phyloP scores from a whole-genome alignment of 2,113 vertebrate genomes.

The Myotis lucifugus region DNA sequence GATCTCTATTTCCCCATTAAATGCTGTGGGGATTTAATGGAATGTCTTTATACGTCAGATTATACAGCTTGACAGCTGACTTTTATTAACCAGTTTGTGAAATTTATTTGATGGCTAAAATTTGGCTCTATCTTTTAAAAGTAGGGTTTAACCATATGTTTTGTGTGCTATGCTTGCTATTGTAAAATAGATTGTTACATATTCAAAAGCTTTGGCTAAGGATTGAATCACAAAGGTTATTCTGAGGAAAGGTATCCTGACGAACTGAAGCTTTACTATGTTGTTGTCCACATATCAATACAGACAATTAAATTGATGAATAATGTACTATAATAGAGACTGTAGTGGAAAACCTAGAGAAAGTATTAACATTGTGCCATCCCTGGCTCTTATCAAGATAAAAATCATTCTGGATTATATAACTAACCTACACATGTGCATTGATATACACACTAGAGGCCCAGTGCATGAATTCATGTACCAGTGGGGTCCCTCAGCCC shows the following conservation, averaged over 20 bases:
- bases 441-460: neutral
- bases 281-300: neutral
- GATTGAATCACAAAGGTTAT: neutral
- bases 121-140: neutral
- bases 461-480: too few species aligned
- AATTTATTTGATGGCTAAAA: conserved; percentile 17
- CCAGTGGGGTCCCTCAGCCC: too few species aligned
- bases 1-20: neutral
- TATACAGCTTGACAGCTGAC: neutral
- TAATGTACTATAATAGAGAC: neutral
- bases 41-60: neutral
- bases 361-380: neutral
- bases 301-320: neutral
- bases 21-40: neutral
- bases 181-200: neutral
- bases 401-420: neutral
- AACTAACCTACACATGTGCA: neutral
- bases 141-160: neutral
- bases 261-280: neutral
- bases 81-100: conserved; percentile 5
- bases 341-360: neutral
- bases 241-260: neutral
- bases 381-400: neutral
- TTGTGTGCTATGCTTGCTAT: neutral
- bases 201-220: neutral